Base-by-base conservation (phyloP, 2,888 invertebrate species). In the Drosophila phalerata region DNA sequence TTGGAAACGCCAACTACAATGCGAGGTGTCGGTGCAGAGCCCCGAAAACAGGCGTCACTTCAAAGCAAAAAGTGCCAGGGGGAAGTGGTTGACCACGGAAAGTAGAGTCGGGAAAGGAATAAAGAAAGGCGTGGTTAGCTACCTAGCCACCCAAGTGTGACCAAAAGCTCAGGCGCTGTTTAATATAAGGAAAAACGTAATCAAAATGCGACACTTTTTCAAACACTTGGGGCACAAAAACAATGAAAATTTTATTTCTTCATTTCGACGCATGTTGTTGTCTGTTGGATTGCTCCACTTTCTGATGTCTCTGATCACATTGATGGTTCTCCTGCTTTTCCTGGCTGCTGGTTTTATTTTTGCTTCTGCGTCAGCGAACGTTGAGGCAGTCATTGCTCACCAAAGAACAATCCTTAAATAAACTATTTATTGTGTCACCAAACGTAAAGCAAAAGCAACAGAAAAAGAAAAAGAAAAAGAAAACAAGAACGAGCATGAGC, bases 201-300 rank as follows among this genome's bases (percentile, higher is more conserved):
- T 85, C 86, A 88, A 82, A 89, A 85, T 85, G 73, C 81, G 88
- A 89, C 84, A 83, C 81, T 85, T 89, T 85, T 77, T 83, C 78
- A 82, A 88, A 71, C 84, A 86, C 86, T 80, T 73, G 72, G 69
- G 72, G 79, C 64, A 56, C 65, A 74, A 76, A 71, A 75, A 88
- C 80, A 85, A 86, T 89, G 84, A 88, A 85, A 88, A 58, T 85
- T 87, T 88, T 65, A 85, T 88, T 89, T 76, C 70, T 86, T 76
- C 87, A 80, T 84, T 88, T 86, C 64, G 55, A 78, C 81, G 81
- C 81, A 71, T 69, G 53, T 63, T 56, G 51, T n/a, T 45, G 42
- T 28, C 58, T 48, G 6, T n/a, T 53, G 28, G n/a, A 42, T 58
- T 15, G 15, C 32, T 43, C 15, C 13, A 11, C 48, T 32, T 10